Base-by-base conservation (phyloP, 2,888 invertebrate species). In the Trypoxylon attenuatum region DNA sequence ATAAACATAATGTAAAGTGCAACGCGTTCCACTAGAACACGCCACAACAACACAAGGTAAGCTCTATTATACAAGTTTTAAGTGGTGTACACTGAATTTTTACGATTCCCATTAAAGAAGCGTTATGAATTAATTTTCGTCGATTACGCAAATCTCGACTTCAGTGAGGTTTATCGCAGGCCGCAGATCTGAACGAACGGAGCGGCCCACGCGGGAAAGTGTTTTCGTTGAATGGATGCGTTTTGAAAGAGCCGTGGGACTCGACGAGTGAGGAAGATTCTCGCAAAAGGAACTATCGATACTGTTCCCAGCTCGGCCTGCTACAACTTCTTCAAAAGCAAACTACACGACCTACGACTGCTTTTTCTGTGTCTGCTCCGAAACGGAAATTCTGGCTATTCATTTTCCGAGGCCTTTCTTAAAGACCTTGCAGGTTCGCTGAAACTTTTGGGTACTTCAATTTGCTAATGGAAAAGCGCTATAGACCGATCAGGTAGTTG, bases 261-360 rank as follows among this genome's bases (percentile, higher is more conserved):
- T 52, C 47, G 57, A 73, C 78, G 76, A 72, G 76, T 78, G 76
- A 69, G 65, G 55, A 67, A 64, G 67, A 67, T 58, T 62, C 54
- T 52, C 58, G 25, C 33, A 57, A 25, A 41, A 69, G 53, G 46
- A 52, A 45, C 54, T 55, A 50, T 47, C 22, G 54, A 51, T 46
- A 53, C 42, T 42, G 25, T 22, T 19, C 38, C 21, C 64, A 39
- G 27, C 51, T 64, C 51, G 54, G 50, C 45, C 23, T n/a, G 33
- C n/a, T 33, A 33, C 33, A 3, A 13, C 1, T 3, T 4, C 13
- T 33, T 33, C 1, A 4, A 33, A 33, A 33, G 33, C 13, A 33
- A 10, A n/a, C n/a, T n/a, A n/a, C n/a, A n/a, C n/a, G n/a, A n/a
- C n/a, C n/a, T n/a, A n/a, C n/a, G n/a, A n/a, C n/a, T n/a, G n/a